phyloP scores from a whole-genome alignment of 1,140 invertebrate species.

The Lysiphlebus fabarum region DNA sequence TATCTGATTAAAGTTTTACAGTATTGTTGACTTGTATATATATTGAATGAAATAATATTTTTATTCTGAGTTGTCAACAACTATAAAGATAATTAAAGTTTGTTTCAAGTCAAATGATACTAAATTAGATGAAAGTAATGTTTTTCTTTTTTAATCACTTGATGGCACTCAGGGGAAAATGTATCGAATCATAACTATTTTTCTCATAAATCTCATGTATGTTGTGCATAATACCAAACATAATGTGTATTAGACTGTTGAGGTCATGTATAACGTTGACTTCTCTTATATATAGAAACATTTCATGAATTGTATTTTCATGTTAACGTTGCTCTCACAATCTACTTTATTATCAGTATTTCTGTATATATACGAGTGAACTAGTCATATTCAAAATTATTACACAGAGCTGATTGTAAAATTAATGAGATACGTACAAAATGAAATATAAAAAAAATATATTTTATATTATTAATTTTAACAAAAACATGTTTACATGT shows the following conservation, averaged over 20 bases:
- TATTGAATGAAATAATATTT: too few relatives aligned
- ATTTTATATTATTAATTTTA: background rate
- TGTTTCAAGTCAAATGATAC: too few relatives aligned
- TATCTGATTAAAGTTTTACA: too few relatives aligned
- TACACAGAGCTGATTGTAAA: conserved; percentile 7
- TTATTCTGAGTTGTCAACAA: too few relatives aligned
- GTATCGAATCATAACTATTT: conserved; percentile 9
- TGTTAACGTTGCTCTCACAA: conserved; percentile 6
- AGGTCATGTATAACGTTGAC: conserved; percentile 1
- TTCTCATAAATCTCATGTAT: conserved; percentile 15
- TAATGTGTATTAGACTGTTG: conserved; percentile 2
- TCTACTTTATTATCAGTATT: conserved; percentile 11
- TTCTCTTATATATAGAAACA: conserved; percentile 3
- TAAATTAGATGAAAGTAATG: background rate
- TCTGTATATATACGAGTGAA: background rate
- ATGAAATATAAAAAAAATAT: background rate
- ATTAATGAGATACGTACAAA: conserved; percentile 1
- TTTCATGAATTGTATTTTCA: background rate
- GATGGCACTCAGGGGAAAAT: background rate
- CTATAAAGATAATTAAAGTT: too few relatives aligned
- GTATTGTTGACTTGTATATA: too few relatives aligned
- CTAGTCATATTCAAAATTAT: conserved; percentile 8
- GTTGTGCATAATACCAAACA: conserved; percentile 17
- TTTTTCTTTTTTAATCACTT: background rate
- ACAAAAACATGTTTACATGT: too few relatives aligned